Base-by-base conservation (phyloP, 2,888 invertebrate species). In the Buathra laborator region DNA sequence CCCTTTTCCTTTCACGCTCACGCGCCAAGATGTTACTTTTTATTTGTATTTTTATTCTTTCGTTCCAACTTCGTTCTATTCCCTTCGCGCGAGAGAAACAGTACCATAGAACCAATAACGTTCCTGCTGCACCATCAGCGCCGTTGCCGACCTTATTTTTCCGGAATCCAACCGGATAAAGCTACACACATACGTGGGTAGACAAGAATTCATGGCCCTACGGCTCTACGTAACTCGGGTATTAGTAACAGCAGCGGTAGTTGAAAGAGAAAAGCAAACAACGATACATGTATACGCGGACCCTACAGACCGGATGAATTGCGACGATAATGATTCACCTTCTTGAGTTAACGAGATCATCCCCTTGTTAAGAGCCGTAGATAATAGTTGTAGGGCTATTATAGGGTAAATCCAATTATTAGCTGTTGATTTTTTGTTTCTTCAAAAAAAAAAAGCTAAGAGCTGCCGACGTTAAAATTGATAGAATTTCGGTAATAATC, bases 1-100 rank as follows among this genome's bases (percentile, higher is more conserved):
- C 59, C 19, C 56, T 81, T 68, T 75, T 67, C 74, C 59, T 75
- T 44, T 74, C 29, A 32, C 56, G 46, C 46, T 59, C 81, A 68
- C 68, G 59, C 59, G 76, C 64, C 70, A 70, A 82, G 70, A 67
- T 64, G 70, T 76, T 81, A 48, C 53, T 76, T 51, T 66, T 66
- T 48, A 6, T 67, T 66, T 9, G 32, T 81, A 44, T 51, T 37
- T 24, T 43, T 29, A n/a, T 44, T 43, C 53, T 66, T 29, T n/a
- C 3, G 6, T 19, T 66, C 16, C 10, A 51, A 4, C 43, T 16
- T 19, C 59, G 32, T 24, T 14, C 29, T 12, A 6, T 10, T 29
- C n/a, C 59, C 5, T 29, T 62, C n/a, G 14, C 14, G 29, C 56
- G 12, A n/a, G 43, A 37, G 66, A 59, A 72, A 72, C 59, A 59